Evolutionary conservation across 2,113 vertebrate species (phyloP).

Genomic region (Anser brachyrhynchus): DNA sequence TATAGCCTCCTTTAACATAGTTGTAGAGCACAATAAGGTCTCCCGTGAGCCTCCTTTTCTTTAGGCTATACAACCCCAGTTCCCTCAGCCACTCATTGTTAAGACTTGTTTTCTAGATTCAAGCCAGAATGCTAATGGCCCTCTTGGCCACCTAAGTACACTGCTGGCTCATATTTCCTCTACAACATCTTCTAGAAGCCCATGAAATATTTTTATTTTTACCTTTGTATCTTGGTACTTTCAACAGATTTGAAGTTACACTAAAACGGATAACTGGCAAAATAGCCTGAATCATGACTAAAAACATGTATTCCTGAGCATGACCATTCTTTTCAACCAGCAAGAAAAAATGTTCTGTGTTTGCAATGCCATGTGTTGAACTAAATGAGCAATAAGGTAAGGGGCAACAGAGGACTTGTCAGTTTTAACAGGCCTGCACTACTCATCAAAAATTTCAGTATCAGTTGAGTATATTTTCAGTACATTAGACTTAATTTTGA

Average conservation of each 20-base stretch:
- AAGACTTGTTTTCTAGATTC: too few species aligned
- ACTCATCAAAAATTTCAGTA: background rate
- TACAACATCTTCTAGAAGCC: background rate
- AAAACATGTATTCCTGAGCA: background rate
- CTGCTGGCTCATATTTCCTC: too few species aligned
- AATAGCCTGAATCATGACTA: background rate
- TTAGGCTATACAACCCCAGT: too few species aligned
- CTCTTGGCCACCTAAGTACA: too few species aligned
- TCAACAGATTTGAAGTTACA: constrained; percentile 1
- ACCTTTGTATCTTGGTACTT: background rate
- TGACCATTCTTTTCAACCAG: background rate
- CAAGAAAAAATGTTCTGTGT: background rate
- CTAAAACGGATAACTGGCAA: background rate
- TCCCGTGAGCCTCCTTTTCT: too few species aligned
- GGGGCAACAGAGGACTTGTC: background rate
- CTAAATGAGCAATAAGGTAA: background rate
- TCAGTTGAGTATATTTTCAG: background rate
- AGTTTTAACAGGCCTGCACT: background rate
- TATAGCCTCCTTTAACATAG: too few species aligned
- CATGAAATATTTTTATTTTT: background rate
- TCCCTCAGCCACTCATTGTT: too few species aligned
- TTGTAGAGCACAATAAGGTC: too few species aligned
- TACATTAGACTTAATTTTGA: background rate
- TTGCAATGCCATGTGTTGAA: background rate
- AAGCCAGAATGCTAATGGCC: too few species aligned